Evolutionary conservation across 2,888 invertebrate genomes (phyloP).

Genomic region (Pasiphila rectangulata): DNA sequence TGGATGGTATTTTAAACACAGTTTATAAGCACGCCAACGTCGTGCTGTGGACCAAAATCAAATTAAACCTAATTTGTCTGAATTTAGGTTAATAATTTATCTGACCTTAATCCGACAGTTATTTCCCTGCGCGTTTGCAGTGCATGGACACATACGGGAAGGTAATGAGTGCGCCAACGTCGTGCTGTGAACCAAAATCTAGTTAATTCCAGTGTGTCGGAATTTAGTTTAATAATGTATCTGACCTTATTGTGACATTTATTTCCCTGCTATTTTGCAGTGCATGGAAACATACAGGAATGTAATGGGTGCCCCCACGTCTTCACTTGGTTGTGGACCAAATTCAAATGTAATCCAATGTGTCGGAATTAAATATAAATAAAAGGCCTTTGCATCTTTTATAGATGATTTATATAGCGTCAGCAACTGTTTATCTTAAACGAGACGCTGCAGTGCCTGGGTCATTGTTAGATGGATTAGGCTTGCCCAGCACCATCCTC

Average conservation of each 20-base stretch:
- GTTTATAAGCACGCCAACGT: background rate
- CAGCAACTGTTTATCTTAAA: too few relatives aligned
- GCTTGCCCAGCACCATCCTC: too few relatives aligned
- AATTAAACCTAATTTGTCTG: background rate
- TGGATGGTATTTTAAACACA: too few relatives aligned
- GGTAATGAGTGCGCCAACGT: background rate
- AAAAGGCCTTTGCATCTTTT: too few relatives aligned
- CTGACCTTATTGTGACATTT: slow-evolving; percentile 62
- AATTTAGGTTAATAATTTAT: slow-evolving; percentile 50
- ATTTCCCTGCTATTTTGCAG: slow-evolving; percentile 55
- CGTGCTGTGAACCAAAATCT: background rate
- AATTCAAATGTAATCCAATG: background rate
- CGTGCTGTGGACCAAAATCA: background rate
- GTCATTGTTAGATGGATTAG: too few relatives aligned
- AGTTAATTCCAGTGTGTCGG: background rate
- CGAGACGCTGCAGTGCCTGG: too few relatives aligned
- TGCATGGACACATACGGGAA: slow-evolving; percentile 35
- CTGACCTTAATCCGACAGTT: slow-evolving; percentile 62
- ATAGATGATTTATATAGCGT: too few relatives aligned
- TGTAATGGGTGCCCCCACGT: background rate
- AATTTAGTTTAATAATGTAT: slow-evolving; percentile 49
- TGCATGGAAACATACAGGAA: slow-evolving; percentile 35
- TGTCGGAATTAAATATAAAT: too few relatives aligned
- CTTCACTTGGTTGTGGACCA: background rate
- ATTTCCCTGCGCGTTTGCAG: slow-evolving; percentile 55